Evolutionary conservation across 2,113 vertebrate species (phyloP).

Genomic region (Plotosus lineatus): DNA sequence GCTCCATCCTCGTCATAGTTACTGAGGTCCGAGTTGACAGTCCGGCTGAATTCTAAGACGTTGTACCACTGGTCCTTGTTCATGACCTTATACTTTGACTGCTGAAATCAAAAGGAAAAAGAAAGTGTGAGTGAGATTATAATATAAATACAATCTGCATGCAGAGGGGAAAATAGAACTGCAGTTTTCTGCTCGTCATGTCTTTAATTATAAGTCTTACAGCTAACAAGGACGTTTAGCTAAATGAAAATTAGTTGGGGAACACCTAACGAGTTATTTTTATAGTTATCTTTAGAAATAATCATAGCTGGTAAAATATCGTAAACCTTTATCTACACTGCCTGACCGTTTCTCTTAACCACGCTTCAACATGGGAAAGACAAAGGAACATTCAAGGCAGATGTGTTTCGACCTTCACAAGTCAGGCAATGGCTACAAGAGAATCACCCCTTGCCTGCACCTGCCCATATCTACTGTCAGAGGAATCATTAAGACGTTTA

Average conservation of each 20-base stretch:
- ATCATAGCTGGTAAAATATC: not conserved
- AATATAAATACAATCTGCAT: not conserved
- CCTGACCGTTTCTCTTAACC: too few relatives aligned
- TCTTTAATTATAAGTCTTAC: not conserved
- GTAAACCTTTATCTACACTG: too few relatives aligned
- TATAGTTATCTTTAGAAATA: too few relatives aligned
- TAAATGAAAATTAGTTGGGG: not conserved
- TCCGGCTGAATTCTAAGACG: constrained; percentile 95
- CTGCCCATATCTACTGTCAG: too few relatives aligned
- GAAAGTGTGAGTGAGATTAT: not conserved
- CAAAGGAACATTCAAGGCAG: too few relatives aligned
- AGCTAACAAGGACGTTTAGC: not conserved
- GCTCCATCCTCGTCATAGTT: constrained; percentile 98
- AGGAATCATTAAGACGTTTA: too few relatives aligned
- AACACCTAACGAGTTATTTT: not conserved
- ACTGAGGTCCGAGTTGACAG: constrained; percentile 91
- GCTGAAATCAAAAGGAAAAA: constrained; percentile 68
- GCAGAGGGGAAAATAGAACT: not conserved
- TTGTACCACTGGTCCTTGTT: constrained; percentile 99
- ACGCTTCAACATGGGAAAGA: too few relatives aligned
- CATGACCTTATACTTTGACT: constrained; percentile 95
- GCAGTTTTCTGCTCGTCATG: not conserved
- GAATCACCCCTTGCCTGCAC: too few relatives aligned
- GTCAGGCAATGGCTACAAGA: too few relatives aligned
- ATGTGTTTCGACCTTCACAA: too few relatives aligned